Evolutionary conservation across 92 coral and sea anemone species (phyloP).

Genomic region (Porites rus): DNA sequence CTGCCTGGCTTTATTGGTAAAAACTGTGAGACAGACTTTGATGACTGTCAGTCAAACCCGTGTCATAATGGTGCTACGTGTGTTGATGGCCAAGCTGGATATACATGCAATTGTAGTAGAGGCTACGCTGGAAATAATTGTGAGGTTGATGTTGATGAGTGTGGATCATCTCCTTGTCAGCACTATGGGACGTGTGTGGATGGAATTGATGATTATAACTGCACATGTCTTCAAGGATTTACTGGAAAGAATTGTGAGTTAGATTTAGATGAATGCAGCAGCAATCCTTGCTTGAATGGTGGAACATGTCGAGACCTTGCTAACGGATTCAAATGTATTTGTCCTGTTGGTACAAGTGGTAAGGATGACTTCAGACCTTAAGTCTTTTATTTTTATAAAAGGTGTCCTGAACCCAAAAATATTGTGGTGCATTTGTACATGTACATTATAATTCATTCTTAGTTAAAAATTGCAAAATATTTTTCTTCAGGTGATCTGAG

Average conservation of each 20-base stretch:
- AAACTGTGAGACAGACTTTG: conserved; percentile 72
- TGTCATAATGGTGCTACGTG: conserved; percentile 82
- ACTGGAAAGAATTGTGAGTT: conserved; percentile 75
- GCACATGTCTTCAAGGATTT: conserved; percentile 74
- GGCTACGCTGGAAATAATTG: conserved; percentile 78
- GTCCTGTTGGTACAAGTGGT: conserved; percentile 82
- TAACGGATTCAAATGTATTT: conserved; percentile 74
- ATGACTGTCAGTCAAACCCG: conserved; percentile 73
- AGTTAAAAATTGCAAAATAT: too few species aligned
- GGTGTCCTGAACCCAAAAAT: neutral
- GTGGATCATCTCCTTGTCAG: conserved; percentile 62
- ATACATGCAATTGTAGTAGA: conserved; percentile 66
- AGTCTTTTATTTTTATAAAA: neutral
- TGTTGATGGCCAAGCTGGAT: conserved; percentile 58
- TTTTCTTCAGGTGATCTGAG: neutral
- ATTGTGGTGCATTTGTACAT: too few species aligned
- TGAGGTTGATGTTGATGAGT: conserved; percentile 67
- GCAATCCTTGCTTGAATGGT: conserved; percentile 78
- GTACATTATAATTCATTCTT: too few species aligned
- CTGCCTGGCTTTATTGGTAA: conserved; percentile 66
- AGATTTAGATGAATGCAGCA: conserved; percentile 72
- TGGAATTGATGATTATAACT: conserved; percentile 71
- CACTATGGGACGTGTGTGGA: conserved; percentile 81
- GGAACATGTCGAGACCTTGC: conserved; percentile 71
- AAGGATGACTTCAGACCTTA: conserved; percentile 16